Evolutionary conservation across 2,113 vertebrate species (phyloP).

Genomic region (Rafetus swinhoei): DNA sequence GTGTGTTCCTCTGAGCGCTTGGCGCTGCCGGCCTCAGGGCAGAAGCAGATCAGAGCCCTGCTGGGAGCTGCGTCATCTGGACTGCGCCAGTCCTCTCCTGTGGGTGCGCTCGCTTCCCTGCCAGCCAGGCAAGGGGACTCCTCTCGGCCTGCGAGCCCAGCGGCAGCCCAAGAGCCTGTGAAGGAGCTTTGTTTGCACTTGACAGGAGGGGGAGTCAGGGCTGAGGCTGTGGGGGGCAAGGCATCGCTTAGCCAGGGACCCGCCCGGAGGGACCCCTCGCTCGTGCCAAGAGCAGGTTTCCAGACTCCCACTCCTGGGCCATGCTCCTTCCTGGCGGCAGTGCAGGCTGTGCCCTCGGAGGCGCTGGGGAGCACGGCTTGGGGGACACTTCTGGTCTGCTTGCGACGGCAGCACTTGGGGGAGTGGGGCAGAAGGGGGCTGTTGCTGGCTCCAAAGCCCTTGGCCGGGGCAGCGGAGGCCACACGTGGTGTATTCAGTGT

Average conservation of each 20-base stretch:
- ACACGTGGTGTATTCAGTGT: background rate
- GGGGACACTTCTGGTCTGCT: background rate
- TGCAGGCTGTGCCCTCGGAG: background rate
- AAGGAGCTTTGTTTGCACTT: background rate
- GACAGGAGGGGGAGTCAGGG: background rate
- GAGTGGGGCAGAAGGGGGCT: background rate
- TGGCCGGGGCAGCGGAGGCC: background rate
- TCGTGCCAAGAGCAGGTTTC: too few species aligned
- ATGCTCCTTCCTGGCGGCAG: background rate
- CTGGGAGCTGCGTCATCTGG: background rate
- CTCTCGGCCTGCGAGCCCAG: too few species aligned
- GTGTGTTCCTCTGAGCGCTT: background rate
- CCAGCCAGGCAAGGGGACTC: too few species aligned
- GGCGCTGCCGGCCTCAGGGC: background rate
- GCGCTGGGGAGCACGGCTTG: background rate
- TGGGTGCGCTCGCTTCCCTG: too few species aligned
- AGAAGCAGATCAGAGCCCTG: background rate
- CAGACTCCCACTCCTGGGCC: too few species aligned
- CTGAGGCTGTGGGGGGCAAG: background rate
- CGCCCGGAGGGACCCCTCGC: background rate
- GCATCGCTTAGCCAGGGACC: background rate
- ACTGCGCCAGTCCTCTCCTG: background rate
- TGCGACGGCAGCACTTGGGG: background rate
- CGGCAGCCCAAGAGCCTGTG: background rate
- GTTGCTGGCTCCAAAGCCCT: background rate